These are phyloP conservation scores for Aquatica leii DNA, from an alignment of 2,888 invertebrate genomes.

Conservation along the genomic window DNA sequence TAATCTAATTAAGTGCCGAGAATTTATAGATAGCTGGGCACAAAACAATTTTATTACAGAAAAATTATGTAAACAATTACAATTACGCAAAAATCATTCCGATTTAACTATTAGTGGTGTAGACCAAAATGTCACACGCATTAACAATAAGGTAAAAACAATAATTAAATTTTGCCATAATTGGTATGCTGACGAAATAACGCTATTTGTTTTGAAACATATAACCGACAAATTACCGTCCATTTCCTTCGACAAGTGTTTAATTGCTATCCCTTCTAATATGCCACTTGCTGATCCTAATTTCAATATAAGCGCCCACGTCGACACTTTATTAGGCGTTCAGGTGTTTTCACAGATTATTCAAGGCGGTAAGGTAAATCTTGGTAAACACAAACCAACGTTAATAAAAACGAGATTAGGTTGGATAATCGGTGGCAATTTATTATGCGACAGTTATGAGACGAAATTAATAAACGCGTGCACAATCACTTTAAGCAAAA, in stretches of 20 bases:
- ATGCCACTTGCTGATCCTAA: neutral
- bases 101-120: constrained; percentile 5
- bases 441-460: neutral
- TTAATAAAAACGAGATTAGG: constrained; percentile 39
- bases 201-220: neutral
- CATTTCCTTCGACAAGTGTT: neutral
- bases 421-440: constrained; percentile 36
- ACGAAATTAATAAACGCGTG: no score
- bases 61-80: neutral
- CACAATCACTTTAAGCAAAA: no score
- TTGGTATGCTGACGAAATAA: neutral
- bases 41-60: constrained; percentile 6
- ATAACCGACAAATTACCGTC: neutral
- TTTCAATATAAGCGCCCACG: neutral
- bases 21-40: constrained; percentile 1
- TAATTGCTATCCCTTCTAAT: neutral
- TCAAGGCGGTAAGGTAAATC: constrained; percentile 6
- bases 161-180: neutral
- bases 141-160: neutral
- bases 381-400: constrained; percentile 13
- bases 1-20: neutral
- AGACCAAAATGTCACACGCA: neutral
- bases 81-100: neutral
- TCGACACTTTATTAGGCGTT: constrained; percentile 10
- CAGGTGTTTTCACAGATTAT: constrained; percentile 21